Conservation (phyloP, 1,140 invertebrate species). For the Drosophila prosaltans region DNA sequence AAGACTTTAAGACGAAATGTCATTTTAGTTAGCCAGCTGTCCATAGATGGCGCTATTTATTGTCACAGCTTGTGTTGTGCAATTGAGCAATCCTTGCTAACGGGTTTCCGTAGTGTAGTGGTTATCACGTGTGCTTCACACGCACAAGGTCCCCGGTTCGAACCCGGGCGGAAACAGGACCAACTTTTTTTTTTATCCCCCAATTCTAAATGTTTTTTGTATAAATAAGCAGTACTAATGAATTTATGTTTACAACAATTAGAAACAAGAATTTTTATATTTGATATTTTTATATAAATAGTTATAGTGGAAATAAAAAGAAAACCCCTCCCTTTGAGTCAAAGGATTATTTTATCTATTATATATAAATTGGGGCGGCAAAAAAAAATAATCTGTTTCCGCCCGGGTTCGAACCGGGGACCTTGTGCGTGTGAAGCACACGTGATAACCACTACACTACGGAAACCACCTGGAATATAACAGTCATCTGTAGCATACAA, state of each 20-base stretch:
- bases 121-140: slow-evolving; percentile 86
- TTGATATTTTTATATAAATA: too few relatives aligned
- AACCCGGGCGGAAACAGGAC: slow-evolving; percentile 85
- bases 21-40: not conserved
- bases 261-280: too few relatives aligned
- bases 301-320: too few relatives aligned
- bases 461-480: slow-evolving; percentile 54
- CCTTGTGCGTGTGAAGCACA: slow-evolving; percentile 86
- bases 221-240: too few relatives aligned
- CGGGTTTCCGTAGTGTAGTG: slow-evolving; percentile 84
- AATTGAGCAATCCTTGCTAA: not conserved
- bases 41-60: not conserved
- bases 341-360: too few relatives aligned
- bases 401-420: slow-evolving; percentile 85
- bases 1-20: not conserved
- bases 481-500: not conserved
- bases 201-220: too few relatives aligned
- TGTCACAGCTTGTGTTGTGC: not conserved
- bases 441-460: slow-evolving; percentile 86
- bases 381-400: not conserved
- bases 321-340: too few relatives aligned
- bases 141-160: slow-evolving; percentile 87
- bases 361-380: too few relatives aligned
- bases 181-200: not conserved
- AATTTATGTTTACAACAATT: too few relatives aligned